Evolutionary conservation across 2,797 vertebrate genomes (phyloP).

Genomic region (Diplodus puntazzo): DNA sequence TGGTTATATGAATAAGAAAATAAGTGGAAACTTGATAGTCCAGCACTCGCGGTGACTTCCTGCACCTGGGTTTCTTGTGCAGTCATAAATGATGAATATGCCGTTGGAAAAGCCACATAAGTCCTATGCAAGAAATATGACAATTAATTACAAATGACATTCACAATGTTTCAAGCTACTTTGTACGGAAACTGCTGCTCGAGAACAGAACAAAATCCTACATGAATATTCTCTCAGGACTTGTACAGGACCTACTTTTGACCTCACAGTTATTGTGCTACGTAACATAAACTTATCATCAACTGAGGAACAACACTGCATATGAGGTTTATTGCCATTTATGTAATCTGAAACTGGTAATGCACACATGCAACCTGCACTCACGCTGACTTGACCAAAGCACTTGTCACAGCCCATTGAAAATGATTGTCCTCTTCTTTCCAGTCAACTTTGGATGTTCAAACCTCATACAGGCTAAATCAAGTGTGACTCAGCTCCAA

Average conservation of each 20-base stretch:
- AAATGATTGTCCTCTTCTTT: conserved; percentile 34
- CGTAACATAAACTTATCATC: neutral
- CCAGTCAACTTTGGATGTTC: conserved; percentile 55
- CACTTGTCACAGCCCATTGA: conserved; percentile 26
- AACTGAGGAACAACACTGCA: neutral
- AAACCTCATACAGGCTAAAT: conserved; percentile 60
- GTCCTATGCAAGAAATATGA: neutral
- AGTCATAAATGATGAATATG: neutral
- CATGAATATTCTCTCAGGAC: neutral
- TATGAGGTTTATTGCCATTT: conserved; percentile 2
- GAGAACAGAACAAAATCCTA: neutral
- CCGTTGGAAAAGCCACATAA: neutral
- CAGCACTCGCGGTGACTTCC: neutral
- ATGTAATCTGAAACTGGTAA: conserved; percentile 32
- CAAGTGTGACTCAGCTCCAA: conserved; percentile 70
- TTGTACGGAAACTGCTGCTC: neutral
- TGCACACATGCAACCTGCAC: neutral
- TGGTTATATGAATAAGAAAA: neutral
- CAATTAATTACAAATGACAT: conserved; percentile 8
- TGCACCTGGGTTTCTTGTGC: neutral
- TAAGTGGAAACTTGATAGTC: neutral
- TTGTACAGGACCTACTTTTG: neutral
- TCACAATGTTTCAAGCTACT: neutral
- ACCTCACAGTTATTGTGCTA: neutral
- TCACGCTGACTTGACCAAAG: conserved; percentile 8